Evolutionary conservation across 2,797 vertebrate species (phyloP), one percentile per base, ranked within the genome.

Genomic region (Glyptemys insculpta): DNA sequence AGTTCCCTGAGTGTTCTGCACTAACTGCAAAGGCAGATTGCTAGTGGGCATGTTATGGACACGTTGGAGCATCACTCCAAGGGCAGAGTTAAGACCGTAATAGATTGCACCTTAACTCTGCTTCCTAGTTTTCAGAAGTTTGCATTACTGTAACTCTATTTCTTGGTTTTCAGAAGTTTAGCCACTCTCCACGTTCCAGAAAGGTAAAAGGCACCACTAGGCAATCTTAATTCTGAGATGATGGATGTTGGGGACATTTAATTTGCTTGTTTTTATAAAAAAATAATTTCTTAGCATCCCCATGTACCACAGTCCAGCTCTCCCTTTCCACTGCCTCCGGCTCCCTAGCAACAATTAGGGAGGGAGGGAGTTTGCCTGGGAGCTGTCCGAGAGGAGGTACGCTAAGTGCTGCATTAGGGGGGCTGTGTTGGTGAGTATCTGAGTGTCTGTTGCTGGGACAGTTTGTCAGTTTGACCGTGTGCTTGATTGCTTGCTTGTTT

Each of bases 141-240:
- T 8, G 2, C 25, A 52, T 79, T n/a, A 59, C 25, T 53, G 29
- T 53, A 95, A 83, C 2, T 68, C 34, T 10, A 90, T 8, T 92
- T 84, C 25, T 54, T 65, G 56, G 29, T 86, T 91, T 94, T 86
- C 50, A 89, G 7, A 68, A 10, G 4, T 2, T 2, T 56, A 76
- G 82, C 34, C 76, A 84, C 27, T 87, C 34, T 81, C 83, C 47
- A 81, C 19, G 87, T 72, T 92, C 80, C 62, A 31, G 91, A 80
- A 6, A 16, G 82, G 21, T 3, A 52, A 6, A 34, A 94, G 6
- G 31, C 62, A 18, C 16, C 50, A 49, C 50, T 16, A 84, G 12
- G 25, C 12, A 83, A 59, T 78, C 59, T 59, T 79, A 78, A 87
- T 56, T 88, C 41, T 87, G 19, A 62, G 62, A n/a, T 19, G n/a